These are phyloP conservation scores for Endotricha flammealis DNA, from an alignment of 2,888 invertebrate species.

Conservation along the genomic window DNA sequence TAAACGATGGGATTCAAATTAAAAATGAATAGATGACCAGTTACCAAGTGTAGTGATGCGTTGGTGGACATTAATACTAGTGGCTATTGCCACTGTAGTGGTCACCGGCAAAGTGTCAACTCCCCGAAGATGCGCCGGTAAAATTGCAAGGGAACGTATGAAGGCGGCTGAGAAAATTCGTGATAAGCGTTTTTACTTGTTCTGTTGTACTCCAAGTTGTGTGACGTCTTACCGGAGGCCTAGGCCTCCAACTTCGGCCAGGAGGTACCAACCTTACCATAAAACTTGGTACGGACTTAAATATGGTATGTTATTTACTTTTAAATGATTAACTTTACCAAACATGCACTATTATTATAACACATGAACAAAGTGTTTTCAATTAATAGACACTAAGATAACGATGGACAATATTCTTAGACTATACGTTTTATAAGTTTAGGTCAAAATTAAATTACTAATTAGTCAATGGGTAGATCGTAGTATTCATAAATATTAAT, in stretches of 20 bases:
- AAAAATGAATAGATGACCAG: slow-evolving; percentile 22
- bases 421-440: too few relatives aligned
- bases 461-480: too few relatives aligned
- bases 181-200: slow-evolving; percentile 59
- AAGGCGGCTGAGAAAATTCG: slow-evolving; percentile 69
- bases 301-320: slow-evolving; percentile 61
- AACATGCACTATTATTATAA: too few relatives aligned
- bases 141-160: slow-evolving; percentile 58
- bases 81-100: slow-evolving; percentile 29
- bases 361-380: too few relatives aligned
- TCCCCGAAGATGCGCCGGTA: slow-evolving; percentile 58
- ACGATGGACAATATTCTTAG: too few relatives aligned
- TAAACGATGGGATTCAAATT: background rate
- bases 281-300: slow-evolving; percentile 66
- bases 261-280: slow-evolving; percentile 64
- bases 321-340: too few relatives aligned
- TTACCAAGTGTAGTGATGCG: slow-evolving; percentile 35
- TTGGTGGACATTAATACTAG: slow-evolving; percentile 37
- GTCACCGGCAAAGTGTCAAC: slow-evolving; percentile 26
- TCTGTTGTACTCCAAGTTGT: slow-evolving; percentile 58
- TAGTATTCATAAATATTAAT: too few relatives aligned
- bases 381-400: too few relatives aligned
- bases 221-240: slow-evolving; percentile 37
- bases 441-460: too few relatives aligned
- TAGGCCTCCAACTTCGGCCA: slow-evolving; percentile 37